Evolutionary conservation across 2,797 vertebrate species (phyloP), one percentile per base, ranked within the genome.

Genomic region (Nannoperca australis): DNA sequence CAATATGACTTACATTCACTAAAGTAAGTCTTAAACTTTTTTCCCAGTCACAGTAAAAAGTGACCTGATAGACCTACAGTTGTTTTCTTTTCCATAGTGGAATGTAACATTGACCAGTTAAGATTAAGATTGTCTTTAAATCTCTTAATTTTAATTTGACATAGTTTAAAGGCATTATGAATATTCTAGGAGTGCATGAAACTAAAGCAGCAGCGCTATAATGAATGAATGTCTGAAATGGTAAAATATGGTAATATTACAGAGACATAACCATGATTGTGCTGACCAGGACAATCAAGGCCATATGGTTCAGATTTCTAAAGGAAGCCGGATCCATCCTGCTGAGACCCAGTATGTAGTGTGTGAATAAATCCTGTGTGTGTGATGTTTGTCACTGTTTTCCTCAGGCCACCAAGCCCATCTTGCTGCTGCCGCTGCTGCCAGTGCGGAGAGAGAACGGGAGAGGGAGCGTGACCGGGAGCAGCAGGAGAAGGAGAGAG

Each of bases 321-420:
- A 59, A 62, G 61, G 64, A 61, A 50, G 58, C 24, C 59, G 36
- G 27, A 72, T 56, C 61, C 75, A 36, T 50, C 44, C 62, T 58
- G 24, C 58, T 30, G 45, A 49, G 54, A 75, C 32, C 38, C 34
- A 1, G 14, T 50, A 42, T 38, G 30, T 44, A 1, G 22, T 27
- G 4, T 53, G 58, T 69, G 53, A 71, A 24, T 76, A 49, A 70
- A 71, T 73, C 70, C 58, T 56, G 64, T 72, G 49, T 62, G 6
- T 87, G 22, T 87, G 60, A 59, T 81, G 53, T 87, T n/a, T 83
- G 73, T 90, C 59, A 8, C 73, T 80, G 30, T 81, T 77, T 14
- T 81, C 61, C 77, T 9, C 85, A 99, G 98, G 97, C 71, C 98
- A 99, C 59, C 95, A 95, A 67, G 94, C 95, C 49, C 97, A 98